Conservation (phyloP, 1,140 invertebrate genomes). For the Trissolcus basalis region DNA sequence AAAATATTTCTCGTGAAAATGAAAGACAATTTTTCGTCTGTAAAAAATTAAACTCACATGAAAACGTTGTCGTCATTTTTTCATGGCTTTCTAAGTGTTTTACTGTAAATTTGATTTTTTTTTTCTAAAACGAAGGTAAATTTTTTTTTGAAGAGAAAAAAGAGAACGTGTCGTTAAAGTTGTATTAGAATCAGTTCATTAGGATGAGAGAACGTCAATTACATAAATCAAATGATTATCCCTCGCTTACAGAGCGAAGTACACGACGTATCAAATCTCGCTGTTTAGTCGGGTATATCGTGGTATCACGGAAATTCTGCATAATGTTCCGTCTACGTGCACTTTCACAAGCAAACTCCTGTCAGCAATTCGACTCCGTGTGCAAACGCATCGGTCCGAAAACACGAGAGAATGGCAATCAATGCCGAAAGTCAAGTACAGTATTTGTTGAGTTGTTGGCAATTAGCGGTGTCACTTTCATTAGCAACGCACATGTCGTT, state of each 20-base stretch:
- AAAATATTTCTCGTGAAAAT: no score
- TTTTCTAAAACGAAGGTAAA: no score
- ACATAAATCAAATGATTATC: slow-evolving; percentile 49
- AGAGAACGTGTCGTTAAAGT: no score
- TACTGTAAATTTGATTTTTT: no score
- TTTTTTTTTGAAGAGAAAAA: no score
- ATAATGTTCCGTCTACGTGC: slow-evolving; percentile 34
- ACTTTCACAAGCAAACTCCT: slow-evolving; percentile 40
- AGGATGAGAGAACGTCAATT: slow-evolving; percentile 9
- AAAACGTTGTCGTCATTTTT: no score
- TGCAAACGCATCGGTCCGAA: slow-evolving; percentile 43
- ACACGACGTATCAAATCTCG: slow-evolving; percentile 47
- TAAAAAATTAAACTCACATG: no score
- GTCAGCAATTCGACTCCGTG: slow-evolving; percentile 32
- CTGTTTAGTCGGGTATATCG: slow-evolving; percentile 16
- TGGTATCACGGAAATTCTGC: slow-evolving; percentile 35
- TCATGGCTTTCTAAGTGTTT: no score
- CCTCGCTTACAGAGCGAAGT: slow-evolving; percentile 14
- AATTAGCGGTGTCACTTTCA: slow-evolving; percentile 53
- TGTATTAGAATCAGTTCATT: no score
- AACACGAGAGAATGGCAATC: slow-evolving; percentile 36
- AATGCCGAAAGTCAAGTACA: slow-evolving; percentile 51
- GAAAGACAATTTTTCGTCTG: no score
- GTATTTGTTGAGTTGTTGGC: slow-evolving; percentile 44
- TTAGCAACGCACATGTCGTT: slow-evolving; percentile 36